Percentiles rank a stretch among this genome's conserved stretches.
phyloP scores from a whole-genome alignment of 2,888 invertebrate species.

The Chrysolina haemoptera region DNA sequence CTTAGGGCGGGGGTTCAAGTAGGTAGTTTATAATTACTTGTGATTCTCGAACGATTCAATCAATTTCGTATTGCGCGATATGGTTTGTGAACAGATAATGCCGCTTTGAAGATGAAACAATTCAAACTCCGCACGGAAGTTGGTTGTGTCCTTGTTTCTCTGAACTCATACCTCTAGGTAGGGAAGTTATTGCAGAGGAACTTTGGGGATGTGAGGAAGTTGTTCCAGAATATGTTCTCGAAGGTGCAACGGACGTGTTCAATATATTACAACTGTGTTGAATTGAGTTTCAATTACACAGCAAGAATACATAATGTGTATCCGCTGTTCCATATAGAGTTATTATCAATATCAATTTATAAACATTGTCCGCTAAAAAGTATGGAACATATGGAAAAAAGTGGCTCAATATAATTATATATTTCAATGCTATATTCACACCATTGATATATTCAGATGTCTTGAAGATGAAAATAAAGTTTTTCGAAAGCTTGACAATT shows the following conservation, averaged over 20 bases:
- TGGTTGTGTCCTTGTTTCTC: not conserved
- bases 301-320: too few relatives aligned
- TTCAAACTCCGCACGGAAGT: not conserved
- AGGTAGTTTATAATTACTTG: constrained; percentile 5
- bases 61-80: not conserved
- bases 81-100: not conserved
- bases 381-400: too few relatives aligned
- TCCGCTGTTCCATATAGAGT: too few relatives aligned
- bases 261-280: too few relatives aligned
- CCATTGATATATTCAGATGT: too few relatives aligned
- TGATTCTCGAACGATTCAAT: not conserved
- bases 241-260: not conserved
- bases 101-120: not conserved
- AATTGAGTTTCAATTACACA: too few relatives aligned
- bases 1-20: not conserved
- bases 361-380: too few relatives aligned
- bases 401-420: too few relatives aligned
- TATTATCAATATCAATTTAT: too few relatives aligned
- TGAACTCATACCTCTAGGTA: not conserved
- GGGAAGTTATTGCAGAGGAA: not conserved
- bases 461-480: too few relatives aligned
- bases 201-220: not conserved
- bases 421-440: too few relatives aligned
- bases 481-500: too few relatives aligned
- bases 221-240: not conserved